Evolutionary conservation across 2,797 vertebrate species (phyloP).

Genomic region (Syngnathus acus): DNA sequence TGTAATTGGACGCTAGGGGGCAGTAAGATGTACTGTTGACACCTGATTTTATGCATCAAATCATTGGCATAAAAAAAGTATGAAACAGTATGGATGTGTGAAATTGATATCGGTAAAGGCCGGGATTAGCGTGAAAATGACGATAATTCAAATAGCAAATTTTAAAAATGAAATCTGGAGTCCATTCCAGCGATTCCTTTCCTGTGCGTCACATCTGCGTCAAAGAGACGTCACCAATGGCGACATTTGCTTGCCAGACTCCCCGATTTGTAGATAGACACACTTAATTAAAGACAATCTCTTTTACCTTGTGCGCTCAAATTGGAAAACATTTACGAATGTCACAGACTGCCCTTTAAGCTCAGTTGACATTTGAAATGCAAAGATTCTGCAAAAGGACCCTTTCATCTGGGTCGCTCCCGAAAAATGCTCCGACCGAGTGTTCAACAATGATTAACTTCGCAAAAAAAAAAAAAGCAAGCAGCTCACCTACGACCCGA

Average conservation of each 20-base stretch:
- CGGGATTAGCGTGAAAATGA: constrained; percentile 21
- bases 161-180: no score
- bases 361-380: constrained; percentile 56
- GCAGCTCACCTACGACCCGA: not conserved
- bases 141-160: no score
- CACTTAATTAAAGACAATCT: constrained; percentile 49
- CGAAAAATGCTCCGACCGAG: constrained; percentile 20
- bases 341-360: constrained; percentile 49
- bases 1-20: not conserved
- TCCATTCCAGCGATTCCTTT: constrained; percentile 9
- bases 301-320: constrained; percentile 26
- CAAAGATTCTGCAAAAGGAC: constrained; percentile 29
- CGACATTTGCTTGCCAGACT: constrained; percentile 63
- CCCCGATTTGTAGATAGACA: constrained; percentile 34
- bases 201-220: constrained; percentile 18
- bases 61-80: constrained; percentile 5
- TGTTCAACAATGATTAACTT: constrained; percentile 9
- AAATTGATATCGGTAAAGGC: constrained; percentile 33
- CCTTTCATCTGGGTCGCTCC: constrained; percentile 10
- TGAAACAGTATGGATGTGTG: constrained; percentile 8
- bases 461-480: not conserved
- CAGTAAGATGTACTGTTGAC: not conserved
- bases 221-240: constrained; percentile 22
- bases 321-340: constrained; percentile 47
- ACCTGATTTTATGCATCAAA: not conserved